These are phyloP conservation scores for Formicarius rufipectus DNA, from an alignment of 2,113 vertebrate species.

Conservation along the genomic window DNA sequence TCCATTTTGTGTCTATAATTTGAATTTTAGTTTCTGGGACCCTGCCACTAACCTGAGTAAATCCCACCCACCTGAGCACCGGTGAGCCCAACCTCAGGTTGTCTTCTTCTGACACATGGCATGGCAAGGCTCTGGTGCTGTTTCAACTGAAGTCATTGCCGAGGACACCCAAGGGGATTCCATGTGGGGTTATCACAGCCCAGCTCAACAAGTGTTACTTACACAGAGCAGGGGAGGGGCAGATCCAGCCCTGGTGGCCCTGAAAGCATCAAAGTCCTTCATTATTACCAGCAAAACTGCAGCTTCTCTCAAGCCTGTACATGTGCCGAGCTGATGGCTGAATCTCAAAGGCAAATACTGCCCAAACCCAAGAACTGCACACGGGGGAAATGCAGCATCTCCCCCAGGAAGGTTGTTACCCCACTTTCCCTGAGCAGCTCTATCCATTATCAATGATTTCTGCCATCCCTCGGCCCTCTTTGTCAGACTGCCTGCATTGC, in stretches of 20 bases:
- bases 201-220: background rate
- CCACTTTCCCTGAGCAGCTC: background rate
- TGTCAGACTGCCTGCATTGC: background rate
- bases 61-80: background rate
- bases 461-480: background rate
- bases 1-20: background rate
- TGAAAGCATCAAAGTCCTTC: background rate
- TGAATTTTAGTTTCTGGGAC: background rate
- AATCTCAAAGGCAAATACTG: background rate
- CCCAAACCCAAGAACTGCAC: background rate
- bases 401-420: rapidly evolving
- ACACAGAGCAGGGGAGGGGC: background rate
- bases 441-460: background rate
- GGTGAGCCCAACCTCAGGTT: background rate
- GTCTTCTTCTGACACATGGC: rapidly evolving
- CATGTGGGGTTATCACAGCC: background rate
- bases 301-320: background rate
- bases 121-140: background rate
- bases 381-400: background rate
- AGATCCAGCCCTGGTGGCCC: background rate
- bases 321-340: background rate
- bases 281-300: background rate
- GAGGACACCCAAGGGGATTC: background rate
- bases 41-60: background rate
- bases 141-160: background rate